Evolutionary conservation across 2,113 vertebrate genomes (phyloP).

Genomic region (Piprites chloris): DNA sequence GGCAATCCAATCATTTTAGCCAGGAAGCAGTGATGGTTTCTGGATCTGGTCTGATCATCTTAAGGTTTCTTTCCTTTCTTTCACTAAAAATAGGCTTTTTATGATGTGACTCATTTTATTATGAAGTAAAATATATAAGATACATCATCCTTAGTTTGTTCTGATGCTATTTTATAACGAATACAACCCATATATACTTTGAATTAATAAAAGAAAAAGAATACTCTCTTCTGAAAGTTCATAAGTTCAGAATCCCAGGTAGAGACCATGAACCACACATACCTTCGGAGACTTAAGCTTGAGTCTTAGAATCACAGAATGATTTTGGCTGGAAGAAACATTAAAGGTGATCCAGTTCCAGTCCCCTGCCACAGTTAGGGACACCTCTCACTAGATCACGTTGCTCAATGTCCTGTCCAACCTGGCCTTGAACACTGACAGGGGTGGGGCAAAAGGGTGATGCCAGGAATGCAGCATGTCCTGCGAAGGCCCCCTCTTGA

Average conservation of each 20-base stretch:
- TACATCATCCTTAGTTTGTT: background rate
- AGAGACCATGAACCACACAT: background rate
- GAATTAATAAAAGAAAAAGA: background rate
- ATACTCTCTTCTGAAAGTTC: background rate
- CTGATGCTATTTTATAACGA: background rate
- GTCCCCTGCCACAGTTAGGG: rapidly evolving
- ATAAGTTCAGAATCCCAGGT: background rate
- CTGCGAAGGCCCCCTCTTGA: background rate
- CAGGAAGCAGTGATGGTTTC: background rate
- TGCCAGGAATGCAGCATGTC: background rate
- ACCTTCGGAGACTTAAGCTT: background rate
- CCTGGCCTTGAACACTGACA: background rate
- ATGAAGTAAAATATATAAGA: background rate
- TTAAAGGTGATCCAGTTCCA: background rate
- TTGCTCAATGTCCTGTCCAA: background rate
- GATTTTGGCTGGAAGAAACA: background rate
- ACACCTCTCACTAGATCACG: background rate
- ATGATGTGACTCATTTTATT: background rate
- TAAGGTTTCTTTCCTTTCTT: background rate
- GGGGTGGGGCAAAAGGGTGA: background rate
- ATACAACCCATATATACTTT: background rate
- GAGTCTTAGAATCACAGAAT: background rate
- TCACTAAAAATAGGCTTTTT: background rate
- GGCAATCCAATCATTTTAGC: background rate
- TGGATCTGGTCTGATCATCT: background rate